Evolutionary conservation across 2,888 invertebrate genomes (phyloP).

Genomic region (Philereme vetulata): DNA sequence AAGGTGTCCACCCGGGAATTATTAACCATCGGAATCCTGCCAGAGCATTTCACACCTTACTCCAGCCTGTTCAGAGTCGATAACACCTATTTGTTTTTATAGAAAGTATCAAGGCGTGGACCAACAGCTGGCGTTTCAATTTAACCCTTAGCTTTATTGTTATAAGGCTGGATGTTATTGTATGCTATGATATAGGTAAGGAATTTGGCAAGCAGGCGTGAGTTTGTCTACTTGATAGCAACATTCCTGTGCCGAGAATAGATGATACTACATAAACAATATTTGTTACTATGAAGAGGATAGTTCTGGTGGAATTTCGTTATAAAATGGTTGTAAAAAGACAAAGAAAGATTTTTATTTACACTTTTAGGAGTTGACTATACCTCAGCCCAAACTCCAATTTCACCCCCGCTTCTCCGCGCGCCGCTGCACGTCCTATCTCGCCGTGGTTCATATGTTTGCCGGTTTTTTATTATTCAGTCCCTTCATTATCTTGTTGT

Average conservation of each 20-base stretch:
- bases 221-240: slow-evolving; percentile 47
- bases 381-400: no score
- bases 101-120: slow-evolving; percentile 37
- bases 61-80: slow-evolving; percentile 17
- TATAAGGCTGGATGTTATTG: slow-evolving; percentile 29
- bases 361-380: no score
- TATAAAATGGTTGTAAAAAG: slow-evolving; percentile 24
- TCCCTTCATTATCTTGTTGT: no score
- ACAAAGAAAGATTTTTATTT: slow-evolving; percentile 8
- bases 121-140: slow-evolving; percentile 24
- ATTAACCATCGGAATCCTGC: slow-evolving; percentile 44
- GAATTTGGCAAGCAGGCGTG: slow-evolving; percentile 41
- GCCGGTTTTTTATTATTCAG: no score
- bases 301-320: slow-evolving; percentile 31
- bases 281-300: slow-evolving; percentile 38
- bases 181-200: slow-evolving; percentile 10
- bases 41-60: slow-evolving; percentile 31
- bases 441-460: no score
- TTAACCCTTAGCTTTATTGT: slow-evolving; percentile 26
- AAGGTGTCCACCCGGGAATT: slow-evolving; percentile 53
- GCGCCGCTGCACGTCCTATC: no score
- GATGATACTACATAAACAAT: slow-evolving; percentile 44
- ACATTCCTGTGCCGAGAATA: slow-evolving; percentile 45
- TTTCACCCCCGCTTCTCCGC: no score
- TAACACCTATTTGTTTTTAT: slow-evolving; percentile 24